Conservation (phyloP, 2,797 vertebrate genomes). For the Mustela erminea region DNA sequence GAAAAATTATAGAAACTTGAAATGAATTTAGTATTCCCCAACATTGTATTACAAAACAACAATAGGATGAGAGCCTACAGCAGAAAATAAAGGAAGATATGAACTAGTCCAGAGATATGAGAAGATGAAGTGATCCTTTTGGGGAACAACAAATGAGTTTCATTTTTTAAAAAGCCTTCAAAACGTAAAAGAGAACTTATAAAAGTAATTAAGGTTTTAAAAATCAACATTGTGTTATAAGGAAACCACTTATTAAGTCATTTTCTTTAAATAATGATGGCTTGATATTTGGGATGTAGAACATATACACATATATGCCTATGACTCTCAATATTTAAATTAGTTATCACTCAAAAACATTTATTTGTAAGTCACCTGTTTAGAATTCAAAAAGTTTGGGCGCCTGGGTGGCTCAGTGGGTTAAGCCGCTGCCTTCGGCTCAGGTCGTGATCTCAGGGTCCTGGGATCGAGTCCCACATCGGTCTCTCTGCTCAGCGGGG, state of each 20-base stretch:
- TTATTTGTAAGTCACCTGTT: neutral
- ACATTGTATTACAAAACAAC: neutral
- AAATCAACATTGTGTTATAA: neutral
- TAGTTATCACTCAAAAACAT: neutral
- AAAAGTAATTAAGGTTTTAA: constrained; percentile 1
- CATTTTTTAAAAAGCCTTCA: neutral
- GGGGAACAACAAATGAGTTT: neutral
- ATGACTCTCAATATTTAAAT: neutral
- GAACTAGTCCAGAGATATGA: neutral
- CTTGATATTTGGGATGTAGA: neutral
- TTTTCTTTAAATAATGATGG: neutral
- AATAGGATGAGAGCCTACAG: neutral
- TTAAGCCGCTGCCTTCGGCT: no score
- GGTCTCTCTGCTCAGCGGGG: no score
- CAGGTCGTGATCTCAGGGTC: no score
- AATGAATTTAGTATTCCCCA: neutral
- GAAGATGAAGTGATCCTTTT: neutral
- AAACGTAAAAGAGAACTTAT: neutral
- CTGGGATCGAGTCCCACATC: no score
- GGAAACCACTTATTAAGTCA: neutral
- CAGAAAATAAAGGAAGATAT: neutral
- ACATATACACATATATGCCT: neutral
- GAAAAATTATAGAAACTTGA: neutral
- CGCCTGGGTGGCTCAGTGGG: no score
- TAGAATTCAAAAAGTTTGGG: neutral